These are phyloP conservation scores for Lathamus discolor DNA, from an alignment of 2,113 vertebrate species.

Conservation along the genomic window DNA sequence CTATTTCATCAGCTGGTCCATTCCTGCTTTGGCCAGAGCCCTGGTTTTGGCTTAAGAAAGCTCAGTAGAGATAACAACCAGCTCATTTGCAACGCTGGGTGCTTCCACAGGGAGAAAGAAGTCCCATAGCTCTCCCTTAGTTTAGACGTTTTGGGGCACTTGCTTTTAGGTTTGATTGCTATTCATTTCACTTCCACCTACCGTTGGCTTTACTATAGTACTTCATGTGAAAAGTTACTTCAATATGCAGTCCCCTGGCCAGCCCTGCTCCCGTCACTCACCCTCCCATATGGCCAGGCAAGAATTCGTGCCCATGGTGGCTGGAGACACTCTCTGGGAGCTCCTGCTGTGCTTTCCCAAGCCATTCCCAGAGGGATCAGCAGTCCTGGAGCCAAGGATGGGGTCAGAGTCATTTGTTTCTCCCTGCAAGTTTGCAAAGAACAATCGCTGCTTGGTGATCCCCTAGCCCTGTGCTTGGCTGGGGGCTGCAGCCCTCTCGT, in stretches of 20 bases:
- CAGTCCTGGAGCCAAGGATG: not conserved
- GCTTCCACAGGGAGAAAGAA: not conserved
- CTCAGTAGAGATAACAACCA: not conserved
- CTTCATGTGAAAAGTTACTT: not conserved
- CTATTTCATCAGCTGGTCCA: not conserved
- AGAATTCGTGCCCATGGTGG: not conserved
- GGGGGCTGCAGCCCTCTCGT: not conserved
- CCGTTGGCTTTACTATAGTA: not conserved
- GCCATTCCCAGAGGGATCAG: not conserved
- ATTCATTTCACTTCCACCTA: accelerated
- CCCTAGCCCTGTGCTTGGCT: accelerated
- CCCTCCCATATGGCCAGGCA: accelerated
- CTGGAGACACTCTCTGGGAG: accelerated
- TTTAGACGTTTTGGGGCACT: not conserved
- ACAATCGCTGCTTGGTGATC: accelerated
- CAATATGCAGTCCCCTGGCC: not conserved
- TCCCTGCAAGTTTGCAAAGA: not conserved
- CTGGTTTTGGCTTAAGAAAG: not conserved
- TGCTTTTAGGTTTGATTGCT: not conserved
- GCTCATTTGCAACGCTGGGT: not conserved
- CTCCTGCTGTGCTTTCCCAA: not conserved
- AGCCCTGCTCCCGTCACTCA: not conserved
- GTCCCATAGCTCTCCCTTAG: not conserved
- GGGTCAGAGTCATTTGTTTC: constrained; percentile 11
- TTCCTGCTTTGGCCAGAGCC: not conserved